phyloP scores from a whole-genome alignment of 2,113 vertebrate species.

The Tupaia tana region DNA sequence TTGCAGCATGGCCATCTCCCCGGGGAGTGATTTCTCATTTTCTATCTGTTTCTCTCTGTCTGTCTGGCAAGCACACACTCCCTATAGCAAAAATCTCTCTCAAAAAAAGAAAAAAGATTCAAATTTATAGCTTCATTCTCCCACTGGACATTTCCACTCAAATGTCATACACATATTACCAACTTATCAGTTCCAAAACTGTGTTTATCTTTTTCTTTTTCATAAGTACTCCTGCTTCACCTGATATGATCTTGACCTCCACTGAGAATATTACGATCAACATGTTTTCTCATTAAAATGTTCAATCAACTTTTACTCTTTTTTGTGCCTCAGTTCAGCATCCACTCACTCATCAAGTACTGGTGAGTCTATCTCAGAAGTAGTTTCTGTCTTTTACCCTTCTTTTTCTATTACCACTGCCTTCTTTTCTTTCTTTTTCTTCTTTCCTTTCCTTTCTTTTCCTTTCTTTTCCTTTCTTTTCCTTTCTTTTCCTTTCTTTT shows the following conservation, averaged over 20 bases:
- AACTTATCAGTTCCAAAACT: not conserved
- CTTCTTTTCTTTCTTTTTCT: no score
- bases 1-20: no score
- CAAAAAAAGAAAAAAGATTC: not conserved
- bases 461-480: no score
- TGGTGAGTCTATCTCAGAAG: not conserved
- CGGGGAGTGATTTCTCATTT: no score
- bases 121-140: not conserved
- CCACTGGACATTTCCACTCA: not conserved
- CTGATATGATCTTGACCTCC: not conserved
- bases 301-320: not conserved
- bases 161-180: not conserved
- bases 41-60: no score
- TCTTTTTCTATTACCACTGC: not conserved
- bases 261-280: not conserved
- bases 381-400: not conserved
- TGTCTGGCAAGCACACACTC: no score
- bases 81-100: no score
- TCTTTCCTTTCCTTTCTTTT: no score
- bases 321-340: not conserved
- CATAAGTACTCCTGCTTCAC: not conserved
- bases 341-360: not conserved
- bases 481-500: no score
- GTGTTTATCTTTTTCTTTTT: not conserved
- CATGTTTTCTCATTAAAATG: not conserved